Conservation (phyloP, 2,888 invertebrate genomes). For the Agrotis clavis region DNA sequence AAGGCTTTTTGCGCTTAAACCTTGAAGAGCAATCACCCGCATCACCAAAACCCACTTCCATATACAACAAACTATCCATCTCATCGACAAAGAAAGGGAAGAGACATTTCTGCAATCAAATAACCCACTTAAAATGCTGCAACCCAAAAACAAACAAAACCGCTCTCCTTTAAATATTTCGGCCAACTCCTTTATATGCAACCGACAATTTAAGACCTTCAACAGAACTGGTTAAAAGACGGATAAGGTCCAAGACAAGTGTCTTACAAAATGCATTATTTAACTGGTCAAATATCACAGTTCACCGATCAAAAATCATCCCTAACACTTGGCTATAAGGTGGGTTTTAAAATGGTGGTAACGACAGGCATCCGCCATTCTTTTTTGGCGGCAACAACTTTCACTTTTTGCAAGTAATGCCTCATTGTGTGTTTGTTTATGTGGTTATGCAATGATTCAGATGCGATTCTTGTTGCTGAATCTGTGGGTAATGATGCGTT, state of each 20-base stretch:
- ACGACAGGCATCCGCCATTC: constrained; percentile 40
- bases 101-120: constrained; percentile 1
- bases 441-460: constrained; percentile 56
- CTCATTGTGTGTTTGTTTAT: constrained; percentile 51
- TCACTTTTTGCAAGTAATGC: constrained; percentile 64
- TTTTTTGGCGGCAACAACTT: constrained; percentile 58
- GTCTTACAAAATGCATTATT: constrained; percentile 63
- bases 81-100: background rate
- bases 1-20: too few species aligned
- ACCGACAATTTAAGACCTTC: constrained; percentile 41
- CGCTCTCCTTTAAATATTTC: constrained; percentile 9
- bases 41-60: background rate
- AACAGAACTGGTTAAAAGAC: constrained; percentile 50
- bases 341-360: constrained; percentile 8
- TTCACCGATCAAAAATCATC: constrained; percentile 18
- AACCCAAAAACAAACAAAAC: constrained; percentile 8
- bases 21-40: too few species aligned
- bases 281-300: constrained; percentile 39
- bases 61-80: background rate
- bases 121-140: constrained; percentile 14
- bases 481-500: constrained; percentile 2
- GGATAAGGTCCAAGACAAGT: constrained; percentile 54
- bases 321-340: constrained; percentile 25
- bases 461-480: constrained; percentile 23
- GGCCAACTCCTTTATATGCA: constrained; percentile 8